Conservation (phyloP, 1,140 invertebrate species). For the Zophobas atratus region DNA sequence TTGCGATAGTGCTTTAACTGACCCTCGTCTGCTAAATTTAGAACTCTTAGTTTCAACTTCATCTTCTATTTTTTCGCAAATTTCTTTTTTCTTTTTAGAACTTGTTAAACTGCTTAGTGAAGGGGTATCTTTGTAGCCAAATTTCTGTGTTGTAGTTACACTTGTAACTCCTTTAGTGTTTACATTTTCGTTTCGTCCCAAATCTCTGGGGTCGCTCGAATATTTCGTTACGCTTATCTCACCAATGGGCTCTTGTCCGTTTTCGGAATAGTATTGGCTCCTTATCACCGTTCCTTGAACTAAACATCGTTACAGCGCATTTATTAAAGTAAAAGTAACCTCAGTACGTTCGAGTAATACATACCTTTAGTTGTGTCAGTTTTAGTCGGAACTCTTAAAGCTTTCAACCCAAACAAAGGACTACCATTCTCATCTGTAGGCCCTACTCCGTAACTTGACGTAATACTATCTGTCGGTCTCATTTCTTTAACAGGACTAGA, state of each 20-base stretch:
- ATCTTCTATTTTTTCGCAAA: slow-evolving; percentile 48
- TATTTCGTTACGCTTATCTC: slow-evolving; percentile 78
- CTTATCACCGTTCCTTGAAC: slow-evolving; percentile 78
- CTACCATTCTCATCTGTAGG: slow-evolving; percentile 85
- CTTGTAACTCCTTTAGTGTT: slow-evolving; percentile 59
- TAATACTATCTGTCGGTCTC: slow-evolving; percentile 75
- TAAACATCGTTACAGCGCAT: slow-evolving; percentile 59
- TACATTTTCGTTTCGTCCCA: slow-evolving; percentile 65
- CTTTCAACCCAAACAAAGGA: slow-evolving; percentile 82
- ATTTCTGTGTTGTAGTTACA: slow-evolving; percentile 67
- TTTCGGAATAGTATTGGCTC: slow-evolving; percentile 77
- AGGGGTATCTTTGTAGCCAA: slow-evolving; percentile 68
- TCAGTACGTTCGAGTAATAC: slow-evolving; percentile 19
- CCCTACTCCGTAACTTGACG: slow-evolving; percentile 86
- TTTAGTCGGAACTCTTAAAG: slow-evolving; percentile 76
- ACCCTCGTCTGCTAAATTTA: slow-evolving; percentile 75
- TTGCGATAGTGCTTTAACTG: slow-evolving; percentile 80
- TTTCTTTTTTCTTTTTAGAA: slow-evolving; percentile 60
- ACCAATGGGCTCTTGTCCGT: slow-evolving; percentile 76
- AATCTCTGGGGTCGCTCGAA: slow-evolving; percentile 74
- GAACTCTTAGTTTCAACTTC: slow-evolving; percentile 60
- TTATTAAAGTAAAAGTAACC: slow-evolving; percentile 5
- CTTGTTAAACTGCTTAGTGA: slow-evolving; percentile 57
- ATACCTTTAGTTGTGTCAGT: slow-evolving; percentile 72
- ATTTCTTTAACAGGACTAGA: slow-evolving; percentile 61